Conservation (phyloP, 2,888 invertebrate genomes). For the Drosophila emarginata region DNA sequence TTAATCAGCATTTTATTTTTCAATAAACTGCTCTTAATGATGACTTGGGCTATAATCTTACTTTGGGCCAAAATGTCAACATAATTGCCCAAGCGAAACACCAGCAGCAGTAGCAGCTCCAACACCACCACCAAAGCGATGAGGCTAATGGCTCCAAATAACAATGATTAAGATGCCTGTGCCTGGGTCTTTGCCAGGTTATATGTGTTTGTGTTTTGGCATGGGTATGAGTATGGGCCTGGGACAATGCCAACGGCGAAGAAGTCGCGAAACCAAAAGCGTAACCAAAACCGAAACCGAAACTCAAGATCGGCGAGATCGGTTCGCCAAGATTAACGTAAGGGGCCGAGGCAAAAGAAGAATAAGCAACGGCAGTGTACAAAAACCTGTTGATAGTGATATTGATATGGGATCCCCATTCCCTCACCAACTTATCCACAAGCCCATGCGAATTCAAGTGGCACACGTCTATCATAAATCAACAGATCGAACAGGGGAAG, state of each 20-base stretch:
- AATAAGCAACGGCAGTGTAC: slow-evolving; percentile 19
- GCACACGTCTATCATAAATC: slow-evolving; percentile 74
- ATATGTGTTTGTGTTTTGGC: background rate
- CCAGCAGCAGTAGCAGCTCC: slow-evolving; percentile 73
- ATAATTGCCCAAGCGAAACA: slow-evolving; percentile 70
- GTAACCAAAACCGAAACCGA: slow-evolving; percentile 17
- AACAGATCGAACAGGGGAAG: slow-evolving; percentile 25
- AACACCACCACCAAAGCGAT: slow-evolving; percentile 36
- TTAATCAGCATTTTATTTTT: slow-evolving; percentile 64
- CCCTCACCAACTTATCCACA: background rate
- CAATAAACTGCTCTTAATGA: slow-evolving; percentile 74
- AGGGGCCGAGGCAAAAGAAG: slow-evolving; percentile 26
- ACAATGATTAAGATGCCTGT: slow-evolving; percentile 70
- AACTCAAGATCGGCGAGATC: slow-evolving; percentile 43
- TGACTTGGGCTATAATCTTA: slow-evolving; percentile 59
- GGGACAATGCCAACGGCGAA: slow-evolving; percentile 34
- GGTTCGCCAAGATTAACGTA: slow-evolving; percentile 16
- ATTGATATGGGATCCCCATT: slow-evolving; percentile 47
- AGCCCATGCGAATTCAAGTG: slow-evolving; percentile 41
- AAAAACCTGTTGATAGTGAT: slow-evolving; percentile 72
- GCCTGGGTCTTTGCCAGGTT: background rate
- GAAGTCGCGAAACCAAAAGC: slow-evolving; percentile 8
- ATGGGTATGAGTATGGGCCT: background rate
- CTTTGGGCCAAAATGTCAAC: slow-evolving; percentile 66
- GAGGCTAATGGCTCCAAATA: slow-evolving; percentile 71